Percentiles rank a stretch among this genome's conserved stretches.
Evolutionary conservation across 2,113 vertebrate species (phyloP).

Genomic region (Heptranchias perlo): DNA sequence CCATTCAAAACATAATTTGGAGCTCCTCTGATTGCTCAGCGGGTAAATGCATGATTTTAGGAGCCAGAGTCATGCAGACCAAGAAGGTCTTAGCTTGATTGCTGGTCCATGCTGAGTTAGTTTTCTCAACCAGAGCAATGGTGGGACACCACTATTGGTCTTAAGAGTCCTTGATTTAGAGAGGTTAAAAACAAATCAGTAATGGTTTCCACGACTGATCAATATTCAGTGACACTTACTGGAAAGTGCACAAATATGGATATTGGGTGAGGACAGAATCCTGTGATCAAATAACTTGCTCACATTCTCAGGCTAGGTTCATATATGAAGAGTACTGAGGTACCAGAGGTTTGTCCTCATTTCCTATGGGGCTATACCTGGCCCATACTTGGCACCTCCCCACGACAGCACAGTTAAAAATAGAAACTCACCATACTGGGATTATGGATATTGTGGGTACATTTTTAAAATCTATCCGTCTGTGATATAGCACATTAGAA

Average conservation of each 20-base stretch:
- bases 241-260: not conserved
- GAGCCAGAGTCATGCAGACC: not conserved
- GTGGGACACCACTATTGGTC: not conserved
- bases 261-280: not conserved
- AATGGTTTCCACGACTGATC: not conserved
- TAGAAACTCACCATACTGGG: not conserved
- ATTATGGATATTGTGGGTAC: not conserved
- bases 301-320: not conserved
- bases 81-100: not conserved
- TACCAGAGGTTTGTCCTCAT: not conserved
- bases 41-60: not conserved
- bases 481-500: not conserved
- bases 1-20: too few relatives aligned
- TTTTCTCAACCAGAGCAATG: not conserved
- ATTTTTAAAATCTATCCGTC: not conserved
- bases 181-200: not conserved
- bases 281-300: not conserved
- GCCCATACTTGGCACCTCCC: not conserved
- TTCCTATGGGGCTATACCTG: not conserved
- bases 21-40: not conserved
- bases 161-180: not conserved
- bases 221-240: not conserved
- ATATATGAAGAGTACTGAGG: not conserved
- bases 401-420: not conserved
- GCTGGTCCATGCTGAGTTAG: not conserved